These are phyloP conservation scores for Morpho deidamia DNA, from an alignment of 2,888 invertebrate genomes.

Conservation along the genomic window DNA sequence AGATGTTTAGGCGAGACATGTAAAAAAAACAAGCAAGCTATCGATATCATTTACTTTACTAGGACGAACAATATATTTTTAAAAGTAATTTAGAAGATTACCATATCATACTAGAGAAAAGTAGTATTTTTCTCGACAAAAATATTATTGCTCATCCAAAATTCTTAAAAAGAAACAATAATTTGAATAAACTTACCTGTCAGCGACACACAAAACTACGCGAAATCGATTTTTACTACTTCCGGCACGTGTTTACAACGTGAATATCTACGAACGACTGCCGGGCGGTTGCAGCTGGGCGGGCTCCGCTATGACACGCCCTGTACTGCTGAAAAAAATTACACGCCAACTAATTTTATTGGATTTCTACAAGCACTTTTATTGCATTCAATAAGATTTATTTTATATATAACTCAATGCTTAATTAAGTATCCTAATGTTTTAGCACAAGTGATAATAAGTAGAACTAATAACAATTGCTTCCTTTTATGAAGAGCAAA, in stretches of 20 bases:
- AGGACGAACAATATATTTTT: too few relatives aligned
- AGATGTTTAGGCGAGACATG: too few relatives aligned
- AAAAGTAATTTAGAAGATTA: too few relatives aligned
- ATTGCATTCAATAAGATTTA: slow-evolving; percentile 10
- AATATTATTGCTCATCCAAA: too few relatives aligned
- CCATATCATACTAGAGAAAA: too few relatives aligned
- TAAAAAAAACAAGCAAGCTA: too few relatives aligned
- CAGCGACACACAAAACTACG: slow-evolving; percentile 16
- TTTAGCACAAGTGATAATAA: not conserved
- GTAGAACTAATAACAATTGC: too few relatives aligned
- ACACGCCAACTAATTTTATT: slow-evolving; percentile 18
- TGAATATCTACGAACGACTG: slow-evolving; percentile 40
- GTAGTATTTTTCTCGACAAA: too few relatives aligned
- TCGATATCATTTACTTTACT: too few relatives aligned
- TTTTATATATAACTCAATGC: slow-evolving; percentile 8
- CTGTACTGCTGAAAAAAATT: slow-evolving; percentile 30
- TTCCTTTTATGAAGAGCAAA: not conserved
- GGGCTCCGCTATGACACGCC: slow-evolving; percentile 59
- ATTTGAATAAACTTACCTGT: slow-evolving; percentile 18
- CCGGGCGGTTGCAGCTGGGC: slow-evolving; percentile 48
- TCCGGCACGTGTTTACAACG: slow-evolving; percentile 31
- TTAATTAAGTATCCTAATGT: slow-evolving; percentile 19
- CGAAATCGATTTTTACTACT: slow-evolving; percentile 7
- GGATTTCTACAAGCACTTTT: slow-evolving; percentile 19
- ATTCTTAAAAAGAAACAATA: not conserved